A percentile compares a stretch with the other conserved stretches of the same genome.
These are phyloP conservation scores for Eubasilissa splendida DNA, from an alignment of 2,888 invertebrate species.

Conservation along the genomic window DNA sequence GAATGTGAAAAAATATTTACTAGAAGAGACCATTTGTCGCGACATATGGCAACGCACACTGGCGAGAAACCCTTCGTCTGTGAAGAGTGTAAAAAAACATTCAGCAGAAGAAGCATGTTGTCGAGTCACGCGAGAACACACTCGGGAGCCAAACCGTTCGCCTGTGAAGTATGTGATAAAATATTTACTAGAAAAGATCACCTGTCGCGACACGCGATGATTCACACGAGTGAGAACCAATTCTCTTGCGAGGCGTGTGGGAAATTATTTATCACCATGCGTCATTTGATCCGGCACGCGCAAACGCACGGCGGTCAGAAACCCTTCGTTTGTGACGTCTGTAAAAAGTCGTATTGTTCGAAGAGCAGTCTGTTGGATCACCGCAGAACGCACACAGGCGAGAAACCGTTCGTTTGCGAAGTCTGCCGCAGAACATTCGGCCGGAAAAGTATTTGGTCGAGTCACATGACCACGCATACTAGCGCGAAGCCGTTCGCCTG, in stretches of 20 bases:
- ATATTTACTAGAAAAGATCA: too few relatives aligned
- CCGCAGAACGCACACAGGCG: background rate
- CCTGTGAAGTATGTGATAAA: too few relatives aligned
- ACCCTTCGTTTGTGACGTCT: background rate
- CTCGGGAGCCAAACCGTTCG: too few relatives aligned
- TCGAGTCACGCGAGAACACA: too few relatives aligned
- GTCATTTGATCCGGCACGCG: background rate
- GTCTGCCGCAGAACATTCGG: background rate
- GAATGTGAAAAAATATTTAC: background rate
- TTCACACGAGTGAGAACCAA: background rate
- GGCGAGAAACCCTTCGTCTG: too few relatives aligned
- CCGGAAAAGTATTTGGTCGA: background rate
- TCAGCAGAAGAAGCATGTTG: too few relatives aligned
- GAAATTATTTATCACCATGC: background rate
- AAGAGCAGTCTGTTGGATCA: background rate
- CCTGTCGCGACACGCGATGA: too few relatives aligned
- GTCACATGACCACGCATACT: conserved; percentile 53
- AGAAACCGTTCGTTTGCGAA: conserved; percentile 2
- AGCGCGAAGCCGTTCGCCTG: conserved; percentile 50
- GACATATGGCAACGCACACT: background rate
- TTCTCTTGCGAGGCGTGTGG: background rate
- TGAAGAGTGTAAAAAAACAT: too few relatives aligned
- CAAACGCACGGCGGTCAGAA: background rate
- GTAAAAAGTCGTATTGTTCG: conserved; percentile 1
- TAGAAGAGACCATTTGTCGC: background rate